These are phyloP conservation scores for Corapipo altera DNA, from an alignment of 2,113 vertebrate species.

Conservation along the genomic window DNA sequence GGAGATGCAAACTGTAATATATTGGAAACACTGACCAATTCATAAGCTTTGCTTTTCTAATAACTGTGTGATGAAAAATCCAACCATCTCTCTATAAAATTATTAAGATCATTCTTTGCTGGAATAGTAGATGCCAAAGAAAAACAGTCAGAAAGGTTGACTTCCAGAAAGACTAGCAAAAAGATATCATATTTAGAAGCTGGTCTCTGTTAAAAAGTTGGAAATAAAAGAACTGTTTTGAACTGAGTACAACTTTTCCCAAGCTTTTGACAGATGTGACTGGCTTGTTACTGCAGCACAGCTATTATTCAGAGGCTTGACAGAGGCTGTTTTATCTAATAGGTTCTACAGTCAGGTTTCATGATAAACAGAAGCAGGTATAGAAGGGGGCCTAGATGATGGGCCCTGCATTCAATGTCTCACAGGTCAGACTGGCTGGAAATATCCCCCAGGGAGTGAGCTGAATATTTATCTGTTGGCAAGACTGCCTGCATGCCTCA, in stretches of 20 bases:
- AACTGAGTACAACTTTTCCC: conserved; percentile 3
- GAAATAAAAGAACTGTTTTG: conserved; percentile 41
- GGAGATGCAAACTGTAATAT: neutral
- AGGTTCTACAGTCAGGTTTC: neutral
- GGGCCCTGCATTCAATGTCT: neutral
- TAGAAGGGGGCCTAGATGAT: neutral
- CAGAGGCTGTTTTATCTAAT: neutral
- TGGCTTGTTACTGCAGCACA: neutral
- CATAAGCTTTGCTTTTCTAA: neutral
- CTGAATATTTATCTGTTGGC: neutral
- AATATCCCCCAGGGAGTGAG: neutral
- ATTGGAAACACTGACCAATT: neutral
- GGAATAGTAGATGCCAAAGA: conserved; percentile 16
- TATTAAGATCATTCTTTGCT: neutral
- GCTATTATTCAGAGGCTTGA: neutral
- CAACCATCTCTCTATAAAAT: conserved; percentile 1
- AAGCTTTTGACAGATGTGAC: neutral
- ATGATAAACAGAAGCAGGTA: neutral
- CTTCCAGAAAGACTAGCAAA: conserved; percentile 43
- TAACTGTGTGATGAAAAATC: conserved; percentile 24
- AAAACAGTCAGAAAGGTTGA: conserved; percentile 29
- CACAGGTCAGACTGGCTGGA: neutral
- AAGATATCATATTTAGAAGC: conserved; percentile 37
- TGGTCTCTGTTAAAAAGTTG: conserved; percentile 42
- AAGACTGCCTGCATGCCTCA: neutral